A percentile compares a stretch with the other conserved stretches of the same genome.
Evolutionary conservation across 2,888 invertebrate genomes (phyloP).

Genomic region (Eurois occulta): DNA sequence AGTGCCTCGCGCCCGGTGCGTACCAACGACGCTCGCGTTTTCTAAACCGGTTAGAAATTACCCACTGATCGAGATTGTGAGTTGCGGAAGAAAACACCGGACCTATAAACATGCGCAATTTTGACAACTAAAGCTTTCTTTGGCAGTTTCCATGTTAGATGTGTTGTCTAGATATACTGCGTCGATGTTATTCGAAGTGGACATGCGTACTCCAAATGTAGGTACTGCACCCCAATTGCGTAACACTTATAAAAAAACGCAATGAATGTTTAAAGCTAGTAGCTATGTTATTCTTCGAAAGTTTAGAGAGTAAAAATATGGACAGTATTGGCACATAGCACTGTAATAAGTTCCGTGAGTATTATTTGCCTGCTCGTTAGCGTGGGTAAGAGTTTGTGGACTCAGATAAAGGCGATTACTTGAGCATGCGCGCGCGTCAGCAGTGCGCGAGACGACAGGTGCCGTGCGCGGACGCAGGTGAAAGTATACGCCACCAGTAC

Average conservation of each 20-base stretch:
- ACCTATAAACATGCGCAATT: conserved; percentile 81
- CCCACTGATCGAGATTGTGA: conserved; percentile 89
- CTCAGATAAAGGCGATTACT: conserved; percentile 68
- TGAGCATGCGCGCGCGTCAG: conserved; percentile 68
- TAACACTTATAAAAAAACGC: neutral
- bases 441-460: conserved; percentile 75
- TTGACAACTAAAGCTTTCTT: conserved; percentile 82
- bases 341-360: conserved; percentile 26
- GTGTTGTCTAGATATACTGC: conserved; percentile 43
- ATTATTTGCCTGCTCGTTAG: conserved; percentile 52
- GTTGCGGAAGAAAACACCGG: conserved; percentile 88
- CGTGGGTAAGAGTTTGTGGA: conserved; percentile 66
- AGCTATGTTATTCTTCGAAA: neutral
- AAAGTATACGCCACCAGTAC: conserved; percentile 81
- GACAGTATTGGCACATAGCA: conserved; percentile 6
- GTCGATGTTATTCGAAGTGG: conserved; percentile 11
- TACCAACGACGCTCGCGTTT: conserved; percentile 81
- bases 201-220: neutral
- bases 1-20: conserved; percentile 66
- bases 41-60: conserved; percentile 91
- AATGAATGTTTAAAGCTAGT: neutral
- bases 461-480: conserved; percentile 77
- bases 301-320: conserved; percentile 5
- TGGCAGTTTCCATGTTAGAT: conserved; percentile 65
- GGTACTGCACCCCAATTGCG: neutral